Evolutionary conservation across 1,140 invertebrate species (phyloP), one percentile per base, ranked within the genome.

Genomic region (Harlomillsia oculata): DNA sequence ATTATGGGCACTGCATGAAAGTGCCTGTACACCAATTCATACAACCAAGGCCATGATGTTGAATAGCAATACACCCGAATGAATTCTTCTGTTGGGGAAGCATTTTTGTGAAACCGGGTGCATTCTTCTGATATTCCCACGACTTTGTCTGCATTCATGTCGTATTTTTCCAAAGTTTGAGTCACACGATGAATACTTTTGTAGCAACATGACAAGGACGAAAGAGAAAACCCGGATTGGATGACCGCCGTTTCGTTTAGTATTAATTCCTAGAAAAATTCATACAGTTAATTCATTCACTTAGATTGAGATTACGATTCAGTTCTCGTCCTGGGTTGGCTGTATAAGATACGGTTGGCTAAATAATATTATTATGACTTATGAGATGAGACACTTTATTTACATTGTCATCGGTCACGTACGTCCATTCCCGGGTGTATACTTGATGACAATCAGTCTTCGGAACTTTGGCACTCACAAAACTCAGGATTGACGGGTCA

Each of bases 1-100:
- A 50, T 53, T 16, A 60, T 54, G 13, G 57, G 48, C 25, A 63
- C 20, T 11, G 58, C 57, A 40, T 63, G 62, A 40, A 60, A 59
- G 40, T 57, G 25, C 16, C 57, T 45, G 46, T 63, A 63, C 9
- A 63, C 28, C 3, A 63, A 34, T 28, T 63, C 62, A 5, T 20
- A 32, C 28, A 40, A 44, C 20, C 26, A 41, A n/a, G 54, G 53
- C 49, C 49, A 63, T 20, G 56, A 59, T 53, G 56, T 63, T 18
- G 34, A 51, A 23, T 44, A 43, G 34, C 62, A 63, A 43, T 40
- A 43, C 2, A 63, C 62, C 32, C 57, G 32, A 4, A 63, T 29
- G 37, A 49, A 63, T 26, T 59, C 56, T 18, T 44, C 52, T n/a
- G n/a, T 0, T n/a, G 29, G 11, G 6, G 16, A 8, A 16, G 43